Conservation (phyloP, 1,140 invertebrate species). For the Temnothorax nylanderi region DNA sequence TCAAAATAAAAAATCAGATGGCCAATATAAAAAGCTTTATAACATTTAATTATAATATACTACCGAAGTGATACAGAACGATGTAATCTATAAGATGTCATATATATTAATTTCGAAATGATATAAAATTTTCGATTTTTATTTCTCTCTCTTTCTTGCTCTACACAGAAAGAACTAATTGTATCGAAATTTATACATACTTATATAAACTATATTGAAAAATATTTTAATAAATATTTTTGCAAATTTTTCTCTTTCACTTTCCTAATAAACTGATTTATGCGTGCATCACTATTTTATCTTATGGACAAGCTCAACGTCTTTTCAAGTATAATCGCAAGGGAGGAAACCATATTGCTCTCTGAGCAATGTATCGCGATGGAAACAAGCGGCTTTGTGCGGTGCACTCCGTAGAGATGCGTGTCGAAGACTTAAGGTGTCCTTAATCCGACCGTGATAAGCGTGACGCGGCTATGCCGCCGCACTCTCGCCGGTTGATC, state of each 20-base stretch:
- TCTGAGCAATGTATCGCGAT: constrained; percentile 24
- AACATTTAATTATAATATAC: neutral
- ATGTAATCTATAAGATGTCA: neutral
- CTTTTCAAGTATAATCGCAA: constrained; percentile 4
- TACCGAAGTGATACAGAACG: neutral
- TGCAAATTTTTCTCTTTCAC: neutral
- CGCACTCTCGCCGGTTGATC: constrained; percentile 67
- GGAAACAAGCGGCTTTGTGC: constrained; percentile 62
- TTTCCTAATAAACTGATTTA: neutral
- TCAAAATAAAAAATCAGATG: neutral
- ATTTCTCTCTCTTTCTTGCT: neutral
- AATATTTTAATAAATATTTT: neutral
- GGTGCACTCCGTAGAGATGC: constrained; percentile 53
- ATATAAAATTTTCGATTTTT: neutral
- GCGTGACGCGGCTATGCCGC: constrained; percentile 55
- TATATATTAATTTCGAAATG: neutral
- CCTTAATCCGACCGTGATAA: constrained; percentile 74
- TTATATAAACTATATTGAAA: neutral
- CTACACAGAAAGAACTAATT: neutral
- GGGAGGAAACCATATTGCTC: constrained; percentile 3
- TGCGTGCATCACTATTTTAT: neutral
- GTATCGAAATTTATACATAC: neutral
- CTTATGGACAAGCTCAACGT: neutral
- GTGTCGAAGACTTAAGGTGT: constrained; percentile 71
- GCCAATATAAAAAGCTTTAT: neutral